phyloP scores from a whole-genome alignment of 2,113 vertebrate species.

The Ondatra zibethicus region DNA sequence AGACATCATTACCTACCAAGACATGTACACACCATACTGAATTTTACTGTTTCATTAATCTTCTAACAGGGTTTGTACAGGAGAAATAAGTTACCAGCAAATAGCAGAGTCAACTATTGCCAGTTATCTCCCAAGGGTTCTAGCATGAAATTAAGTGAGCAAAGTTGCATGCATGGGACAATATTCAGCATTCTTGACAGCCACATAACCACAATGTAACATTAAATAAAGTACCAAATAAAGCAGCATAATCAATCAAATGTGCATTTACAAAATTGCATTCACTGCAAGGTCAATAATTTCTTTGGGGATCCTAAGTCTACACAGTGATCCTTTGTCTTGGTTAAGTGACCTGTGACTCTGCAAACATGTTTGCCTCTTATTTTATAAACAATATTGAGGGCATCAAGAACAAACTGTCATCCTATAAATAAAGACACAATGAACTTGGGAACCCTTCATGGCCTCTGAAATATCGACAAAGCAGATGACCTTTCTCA shows the following conservation, averaged over 20 bases:
- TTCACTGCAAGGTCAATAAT: background rate
- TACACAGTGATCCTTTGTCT: background rate
- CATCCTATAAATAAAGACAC: background rate
- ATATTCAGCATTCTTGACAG: background rate
- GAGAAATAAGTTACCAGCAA: background rate
- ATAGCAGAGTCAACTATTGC: background rate
- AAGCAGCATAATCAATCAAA: background rate
- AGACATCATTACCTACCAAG: background rate
- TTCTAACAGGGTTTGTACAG: background rate
- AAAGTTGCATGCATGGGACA: background rate
- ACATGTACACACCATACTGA: background rate
- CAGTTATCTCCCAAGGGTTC: background rate
- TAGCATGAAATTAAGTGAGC: slow-evolving; percentile 42
- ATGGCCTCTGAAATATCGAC: background rate
- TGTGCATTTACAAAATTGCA: background rate
- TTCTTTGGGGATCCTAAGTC: background rate
- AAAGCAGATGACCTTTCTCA: background rate
- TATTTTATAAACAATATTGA: background rate
- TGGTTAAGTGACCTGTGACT: background rate
- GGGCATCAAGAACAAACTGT: background rate
- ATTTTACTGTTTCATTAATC: slow-evolving; percentile 18
- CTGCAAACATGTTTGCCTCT: background rate
- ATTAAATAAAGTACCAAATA: background rate
- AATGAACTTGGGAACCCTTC: background rate
- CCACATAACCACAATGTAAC: background rate